Base-by-base conservation (phyloP, 1,140 invertebrate genomes). In the Drosophila chauvacae region DNA sequence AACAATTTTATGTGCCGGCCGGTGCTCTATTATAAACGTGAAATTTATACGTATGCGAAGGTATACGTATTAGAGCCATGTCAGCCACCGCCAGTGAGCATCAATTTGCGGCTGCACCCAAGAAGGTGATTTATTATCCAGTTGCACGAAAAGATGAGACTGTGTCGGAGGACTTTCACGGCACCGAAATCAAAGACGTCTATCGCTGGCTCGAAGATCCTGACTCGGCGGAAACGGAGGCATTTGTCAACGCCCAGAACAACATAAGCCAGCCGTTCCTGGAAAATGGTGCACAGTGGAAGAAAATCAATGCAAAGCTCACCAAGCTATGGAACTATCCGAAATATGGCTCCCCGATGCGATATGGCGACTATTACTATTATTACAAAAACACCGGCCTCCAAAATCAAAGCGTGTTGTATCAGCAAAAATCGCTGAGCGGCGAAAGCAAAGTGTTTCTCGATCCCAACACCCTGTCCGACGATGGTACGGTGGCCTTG, bases 191-290 rank as follows among this genome's bases (percentile, higher is more conserved):
- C 66, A 65, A 92, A 74, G 98, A 99, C 94, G 97, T 98, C 0
- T 99, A 99, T 92, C 95, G 98, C 50, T 99, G 98, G 98, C 93
- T 99, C 26, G 99, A 99, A 93, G 97, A 99, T 94, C 98, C 98
- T 1, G 97, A 99, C 92, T 94, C 96, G 1, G 94, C 96, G 73
- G 98, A 99, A 93, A 99, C 98, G 1, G 96, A 98, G 93, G 93
- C 95, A 45, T 99, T 98, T 94, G 97, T 99, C 37, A 96, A 98
- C 64, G 95, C 95, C 13, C 97, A 99, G 93, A 99, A 99, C 95
- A 95, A 95, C 26, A 94, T 99, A 18, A 98, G 98, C 13, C 93
- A 94, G 55, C 97, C 98, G 3, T 99, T 96, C 93, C 93, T 99
- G 6, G 94, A 97, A 72, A 93, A 94, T 18, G 99, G 97, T 90